A percentile compares a stretch with the other conserved stretches of the same genome.
phyloP scores from a whole-genome alignment of 2,113 vertebrate genomes.

The Thalassoma bifasciatum region DNA sequence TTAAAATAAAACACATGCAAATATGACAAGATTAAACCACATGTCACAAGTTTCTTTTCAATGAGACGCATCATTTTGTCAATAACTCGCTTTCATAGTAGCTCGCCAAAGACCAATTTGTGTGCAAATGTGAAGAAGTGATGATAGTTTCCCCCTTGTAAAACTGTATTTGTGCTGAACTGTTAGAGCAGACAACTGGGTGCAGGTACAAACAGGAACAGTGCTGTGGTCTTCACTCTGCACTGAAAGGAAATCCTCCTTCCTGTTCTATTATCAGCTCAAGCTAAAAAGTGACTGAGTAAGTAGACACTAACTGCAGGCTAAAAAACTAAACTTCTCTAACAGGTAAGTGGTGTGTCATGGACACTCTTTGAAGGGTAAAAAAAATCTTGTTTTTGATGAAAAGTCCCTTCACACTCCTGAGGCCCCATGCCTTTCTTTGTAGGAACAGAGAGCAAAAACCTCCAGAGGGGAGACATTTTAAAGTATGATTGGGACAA shows the following conservation, averaged over 20 bases:
- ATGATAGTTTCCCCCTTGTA: slow-evolving; percentile 24
- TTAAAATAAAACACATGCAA: slow-evolving; percentile 49
- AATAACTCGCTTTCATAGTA: slow-evolving; percentile 15
- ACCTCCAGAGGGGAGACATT: neutral
- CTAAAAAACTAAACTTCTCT: slow-evolving; percentile 27
- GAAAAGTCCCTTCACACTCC: slow-evolving; percentile 20
- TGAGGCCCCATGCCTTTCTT: neutral
- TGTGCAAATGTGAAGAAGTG: slow-evolving; percentile 28
- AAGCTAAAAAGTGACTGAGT: slow-evolving; percentile 38
- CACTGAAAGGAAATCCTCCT: slow-evolving; percentile 43
- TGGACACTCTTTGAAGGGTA: slow-evolving; percentile 13
- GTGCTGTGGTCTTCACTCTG: neutral
- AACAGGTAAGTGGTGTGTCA: slow-evolving; percentile 27
- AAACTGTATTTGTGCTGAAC: slow-evolving; percentile 49
- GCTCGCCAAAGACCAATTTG: slow-evolving; percentile 19
- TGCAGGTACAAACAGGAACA: slow-evolving; percentile 44
- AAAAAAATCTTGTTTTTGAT: slow-evolving; percentile 4
- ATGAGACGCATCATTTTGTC: slow-evolving; percentile 1
- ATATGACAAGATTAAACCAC: slow-evolving; percentile 52
- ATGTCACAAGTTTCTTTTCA: slow-evolving; percentile 43
- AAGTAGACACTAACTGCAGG: slow-evolving; percentile 11
- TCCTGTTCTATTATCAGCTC: slow-evolving; percentile 53
- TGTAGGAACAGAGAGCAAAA: neutral
- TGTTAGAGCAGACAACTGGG: slow-evolving; percentile 24
- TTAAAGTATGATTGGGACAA: slow-evolving; percentile 21